Evolutionary conservation across 2,797 vertebrate genomes (phyloP).

Genomic region (Rousettus madagascariensis): DNA sequence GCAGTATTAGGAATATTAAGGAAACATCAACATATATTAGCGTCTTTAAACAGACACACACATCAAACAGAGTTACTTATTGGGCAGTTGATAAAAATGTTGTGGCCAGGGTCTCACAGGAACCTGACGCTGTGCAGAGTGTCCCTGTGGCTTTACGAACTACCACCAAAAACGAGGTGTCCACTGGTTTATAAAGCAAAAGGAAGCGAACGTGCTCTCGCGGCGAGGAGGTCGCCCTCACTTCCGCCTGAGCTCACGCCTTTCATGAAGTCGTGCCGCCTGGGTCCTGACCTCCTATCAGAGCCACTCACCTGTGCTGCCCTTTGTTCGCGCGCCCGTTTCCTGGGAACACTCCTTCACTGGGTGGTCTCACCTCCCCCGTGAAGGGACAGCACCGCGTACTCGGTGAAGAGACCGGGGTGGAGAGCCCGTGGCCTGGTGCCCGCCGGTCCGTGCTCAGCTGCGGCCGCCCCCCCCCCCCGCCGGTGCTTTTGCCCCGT

Average conservation of each 20-base stretch:
- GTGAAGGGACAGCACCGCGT: not conserved
- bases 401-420: not conserved
- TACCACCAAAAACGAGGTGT: no score
- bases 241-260: not conserved
- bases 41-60: not conserved
- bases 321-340: not conserved
- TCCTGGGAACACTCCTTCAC: not conserved
- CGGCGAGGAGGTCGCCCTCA: not conserved
- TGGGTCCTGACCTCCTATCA: not conserved
- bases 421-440: not conserved
- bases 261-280: not conserved
- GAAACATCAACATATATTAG: not conserved
- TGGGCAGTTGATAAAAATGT: not conserved
- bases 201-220: not conserved
- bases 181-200: not conserved
- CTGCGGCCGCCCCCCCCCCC: accelerated
- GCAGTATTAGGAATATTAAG: not conserved
- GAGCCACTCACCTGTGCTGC: not conserved
- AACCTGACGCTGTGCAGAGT: no score
- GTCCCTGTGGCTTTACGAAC: not conserved
- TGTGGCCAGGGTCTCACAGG: not conserved
- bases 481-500: accelerated
- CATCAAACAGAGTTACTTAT: not conserved
- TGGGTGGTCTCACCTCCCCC: not conserved
- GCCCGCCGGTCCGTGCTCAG: not conserved